Percentiles rank a stretch among this genome's conserved stretches.
These are phyloP conservation scores for Phalacrocorax carbo DNA, from an alignment of 2,113 vertebrate genomes.

Conservation along the genomic window DNA sequence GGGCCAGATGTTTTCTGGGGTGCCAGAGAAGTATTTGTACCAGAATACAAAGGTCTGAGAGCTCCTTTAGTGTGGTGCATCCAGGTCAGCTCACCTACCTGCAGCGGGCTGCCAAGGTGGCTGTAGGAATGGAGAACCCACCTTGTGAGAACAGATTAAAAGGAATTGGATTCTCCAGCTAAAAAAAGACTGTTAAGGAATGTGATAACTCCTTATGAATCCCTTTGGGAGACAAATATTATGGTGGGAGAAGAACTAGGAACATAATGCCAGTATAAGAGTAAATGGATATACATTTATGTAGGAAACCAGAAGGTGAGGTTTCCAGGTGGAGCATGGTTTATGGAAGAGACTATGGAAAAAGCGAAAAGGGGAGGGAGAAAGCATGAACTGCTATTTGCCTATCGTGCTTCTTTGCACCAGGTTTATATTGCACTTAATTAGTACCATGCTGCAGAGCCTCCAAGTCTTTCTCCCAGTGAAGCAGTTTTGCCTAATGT, in stretches of 20 bases:
- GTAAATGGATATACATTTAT: neutral
- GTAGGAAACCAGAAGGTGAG: neutral
- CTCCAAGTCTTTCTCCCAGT: neutral
- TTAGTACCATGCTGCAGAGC: neutral
- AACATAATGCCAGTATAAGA: fast-evolving
- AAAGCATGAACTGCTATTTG: neutral
- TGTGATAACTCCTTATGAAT: neutral
- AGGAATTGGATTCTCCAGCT: neutral
- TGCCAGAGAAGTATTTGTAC: neutral
- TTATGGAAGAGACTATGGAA: neutral
- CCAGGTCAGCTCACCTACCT: neutral
- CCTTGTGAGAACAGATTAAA: neutral
- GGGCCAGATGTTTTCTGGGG: neutral
- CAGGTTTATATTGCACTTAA: neutral
- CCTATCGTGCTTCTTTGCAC: neutral
- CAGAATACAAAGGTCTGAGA: neutral
- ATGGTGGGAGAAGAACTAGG: neutral
- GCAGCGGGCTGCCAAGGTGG: fast-evolving
- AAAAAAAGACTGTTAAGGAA: neutral
- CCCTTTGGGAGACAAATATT: neutral
- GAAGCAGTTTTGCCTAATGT: neutral
- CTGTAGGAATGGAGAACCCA: neutral
- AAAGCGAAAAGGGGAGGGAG: neutral
- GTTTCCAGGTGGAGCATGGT: neutral
- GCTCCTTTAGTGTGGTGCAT: neutral